A percentile compares a stretch with the other conserved stretches of the same genome.
These are phyloP conservation scores for Callionymus lyra DNA, from an alignment of 2,113 vertebrate genomes.

Conservation along the genomic window DNA sequence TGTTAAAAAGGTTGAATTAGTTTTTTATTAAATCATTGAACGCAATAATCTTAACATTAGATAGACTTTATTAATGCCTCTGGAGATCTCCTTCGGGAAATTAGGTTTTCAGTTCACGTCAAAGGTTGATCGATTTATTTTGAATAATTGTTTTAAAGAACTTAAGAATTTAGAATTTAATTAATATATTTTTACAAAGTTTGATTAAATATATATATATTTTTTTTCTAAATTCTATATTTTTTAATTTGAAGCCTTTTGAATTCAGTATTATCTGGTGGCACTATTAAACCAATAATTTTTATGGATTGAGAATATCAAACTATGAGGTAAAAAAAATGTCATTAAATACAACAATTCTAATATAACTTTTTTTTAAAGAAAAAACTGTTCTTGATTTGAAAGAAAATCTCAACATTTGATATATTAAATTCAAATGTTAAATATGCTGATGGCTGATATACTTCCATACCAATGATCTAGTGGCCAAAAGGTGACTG, in stretches of 20 bases:
- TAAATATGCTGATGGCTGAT: no score
- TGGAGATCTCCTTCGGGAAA: no score
- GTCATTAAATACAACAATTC: not conserved
- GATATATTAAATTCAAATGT: no score
- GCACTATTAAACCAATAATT: not conserved
- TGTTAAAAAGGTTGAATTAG: not conserved
- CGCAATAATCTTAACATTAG: not conserved
- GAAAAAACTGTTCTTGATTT: no score
- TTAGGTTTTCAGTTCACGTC: no score
- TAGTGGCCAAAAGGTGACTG: constrained; percentile 16
- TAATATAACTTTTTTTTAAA: no score
- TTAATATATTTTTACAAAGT: not conserved
- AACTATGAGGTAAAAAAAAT: not conserved
- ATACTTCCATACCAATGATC: no score
- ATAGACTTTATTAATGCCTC: no score
- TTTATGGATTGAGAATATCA: not conserved
- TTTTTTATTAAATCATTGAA: not conserved
- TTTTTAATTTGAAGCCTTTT: no score
- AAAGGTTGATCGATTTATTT: not conserved
- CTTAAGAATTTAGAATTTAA: not conserved
- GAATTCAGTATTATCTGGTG: no score
- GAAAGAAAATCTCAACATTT: no score
- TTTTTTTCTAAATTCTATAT: no score
- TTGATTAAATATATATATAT: not conserved
- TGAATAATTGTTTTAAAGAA: not conserved